Evolutionary conservation across 2,797 vertebrate genomes (phyloP), one percentile per base, ranked within the genome.

Genomic region (Labroides dimidiatus): DNA sequence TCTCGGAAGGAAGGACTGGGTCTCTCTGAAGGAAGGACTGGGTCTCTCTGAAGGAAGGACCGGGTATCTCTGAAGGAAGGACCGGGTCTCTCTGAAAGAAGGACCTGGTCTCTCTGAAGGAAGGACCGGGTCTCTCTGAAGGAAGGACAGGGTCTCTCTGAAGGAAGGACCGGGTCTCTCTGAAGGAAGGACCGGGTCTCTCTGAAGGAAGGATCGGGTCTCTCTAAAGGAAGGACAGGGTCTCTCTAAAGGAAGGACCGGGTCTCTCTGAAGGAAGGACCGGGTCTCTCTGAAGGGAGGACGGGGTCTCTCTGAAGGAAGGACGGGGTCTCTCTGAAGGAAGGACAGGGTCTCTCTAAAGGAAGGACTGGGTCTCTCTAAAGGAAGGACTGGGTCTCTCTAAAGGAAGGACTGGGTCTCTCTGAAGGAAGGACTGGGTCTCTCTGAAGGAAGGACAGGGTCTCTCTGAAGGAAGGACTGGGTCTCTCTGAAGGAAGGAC

Each of bases 221-320:
- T n/a, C n/a, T n/a, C n/a, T n/a, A n/a, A 65, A 70, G 71, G 82
- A 81, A 84, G 80, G 88, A 87, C 75, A 72, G 77, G 48, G 45
- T 77, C n/a, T n/a, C n/a, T n/a, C n/a, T n/a, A n/a, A 65, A 70
- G 71, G 82, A 81, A 84, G 80, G 88, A 87, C 75, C 70, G 77
- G 48, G 45, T 77, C n/a, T n/a, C n/a, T n/a, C n/a, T n/a, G 77
- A 65, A 70, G 71, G 82, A 81, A 84, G 80, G 88, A 87, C 75
- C 70, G 77, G 48, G 45, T 77, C n/a, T n/a, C n/a, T n/a, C n/a
- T n/a, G n/a, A n/a, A n/a, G n/a, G n/a, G n/a, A n/a, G n/a, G n/a
- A n/a, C n/a, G n/a, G n/a, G n/a, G n/a, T n/a, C n/a, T n/a, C n/a
- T n/a, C n/a, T n/a, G 77, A 65, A 70, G 71, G 82, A 81, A 84